These are phyloP conservation scores for Symphodus melops DNA, from an alignment of 2,113 vertebrate species.

Conservation along the genomic window DNA sequence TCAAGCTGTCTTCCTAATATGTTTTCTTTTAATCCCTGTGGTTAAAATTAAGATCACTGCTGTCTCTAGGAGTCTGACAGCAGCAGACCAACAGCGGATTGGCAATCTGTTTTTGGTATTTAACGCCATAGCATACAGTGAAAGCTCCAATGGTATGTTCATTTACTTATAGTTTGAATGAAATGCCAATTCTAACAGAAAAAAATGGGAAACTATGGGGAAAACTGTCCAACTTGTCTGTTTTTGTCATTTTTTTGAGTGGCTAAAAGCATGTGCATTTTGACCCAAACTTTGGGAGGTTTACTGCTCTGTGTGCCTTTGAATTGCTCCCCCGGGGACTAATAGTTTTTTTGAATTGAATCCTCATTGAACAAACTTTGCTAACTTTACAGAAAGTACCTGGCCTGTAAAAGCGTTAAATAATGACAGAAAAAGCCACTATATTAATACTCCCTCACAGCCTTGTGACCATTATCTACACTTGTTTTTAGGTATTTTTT, in stretches of 20 bases:
- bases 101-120: background rate
- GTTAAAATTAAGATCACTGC: background rate
- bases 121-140: too few species aligned
- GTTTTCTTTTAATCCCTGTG: background rate
- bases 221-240: too few species aligned
- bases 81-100: too few species aligned
- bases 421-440: background rate
- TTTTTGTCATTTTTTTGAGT: background rate
- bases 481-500: background rate
- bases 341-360: too few species aligned
- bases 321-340: too few species aligned
- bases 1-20: background rate
- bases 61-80: background rate
- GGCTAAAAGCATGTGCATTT: background rate
- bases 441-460: background rate
- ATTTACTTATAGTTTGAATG: background rate
- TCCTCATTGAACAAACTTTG: background rate
- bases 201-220: background rate
- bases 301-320: too few species aligned
- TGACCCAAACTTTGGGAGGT: background rate
- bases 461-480: too few species aligned
- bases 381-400: background rate
- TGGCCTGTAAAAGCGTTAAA: background rate
- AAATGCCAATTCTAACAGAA: background rate
- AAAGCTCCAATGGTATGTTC: too few species aligned